These are phyloP conservation scores for Watsonalla binaria DNA, from an alignment of 2,888 invertebrate genomes.

Conservation along the genomic window DNA sequence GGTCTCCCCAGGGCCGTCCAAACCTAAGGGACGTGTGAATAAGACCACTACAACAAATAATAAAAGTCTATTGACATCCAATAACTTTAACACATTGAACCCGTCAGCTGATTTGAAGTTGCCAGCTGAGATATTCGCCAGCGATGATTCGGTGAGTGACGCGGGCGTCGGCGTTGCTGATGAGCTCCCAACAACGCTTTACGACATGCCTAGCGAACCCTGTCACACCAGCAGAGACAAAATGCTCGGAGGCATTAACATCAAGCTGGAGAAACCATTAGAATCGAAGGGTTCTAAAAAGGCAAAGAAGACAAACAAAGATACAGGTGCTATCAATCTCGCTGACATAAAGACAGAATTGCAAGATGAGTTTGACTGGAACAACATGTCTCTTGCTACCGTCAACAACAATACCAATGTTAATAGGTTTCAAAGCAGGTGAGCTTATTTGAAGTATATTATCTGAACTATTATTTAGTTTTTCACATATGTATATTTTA, in stretches of 20 bases:
- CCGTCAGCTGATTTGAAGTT: conserved; percentile 64
- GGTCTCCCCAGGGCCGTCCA: conserved; percentile 41
- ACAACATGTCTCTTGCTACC: conserved; percentile 69
- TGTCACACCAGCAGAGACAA: conserved; percentile 50
- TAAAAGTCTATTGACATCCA: conserved; percentile 40
- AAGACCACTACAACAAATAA: conserved; percentile 20
- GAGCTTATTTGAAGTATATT: no score
- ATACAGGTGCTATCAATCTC: conserved; percentile 40
- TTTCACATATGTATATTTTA: conserved; percentile 1
- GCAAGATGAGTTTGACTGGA: conserved; percentile 71
- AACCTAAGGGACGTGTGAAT: conserved; percentile 26
- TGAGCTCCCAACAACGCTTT: conserved; percentile 41
- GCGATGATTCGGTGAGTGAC: conserved; percentile 69
- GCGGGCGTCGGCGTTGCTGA: conserved; percentile 47
- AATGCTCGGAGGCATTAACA: conserved; percentile 67
- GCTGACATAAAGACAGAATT: conserved; percentile 72
- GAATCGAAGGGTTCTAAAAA: conserved; percentile 41
- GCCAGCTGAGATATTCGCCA: conserved; percentile 74
- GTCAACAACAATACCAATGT: conserved; percentile 60
- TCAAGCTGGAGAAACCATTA: conserved; percentile 54
- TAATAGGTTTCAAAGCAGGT: conserved; percentile 67
- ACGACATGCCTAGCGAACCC: conserved; percentile 35
- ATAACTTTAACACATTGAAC: conserved; percentile 52
- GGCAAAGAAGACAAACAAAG: conserved; percentile 48
- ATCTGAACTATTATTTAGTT: conserved; percentile 2